These are phyloP conservation scores for Diplogasteroides magnus DNA, from an alignment of 1,140 invertebrate genomes.

Conservation along the genomic window DNA sequence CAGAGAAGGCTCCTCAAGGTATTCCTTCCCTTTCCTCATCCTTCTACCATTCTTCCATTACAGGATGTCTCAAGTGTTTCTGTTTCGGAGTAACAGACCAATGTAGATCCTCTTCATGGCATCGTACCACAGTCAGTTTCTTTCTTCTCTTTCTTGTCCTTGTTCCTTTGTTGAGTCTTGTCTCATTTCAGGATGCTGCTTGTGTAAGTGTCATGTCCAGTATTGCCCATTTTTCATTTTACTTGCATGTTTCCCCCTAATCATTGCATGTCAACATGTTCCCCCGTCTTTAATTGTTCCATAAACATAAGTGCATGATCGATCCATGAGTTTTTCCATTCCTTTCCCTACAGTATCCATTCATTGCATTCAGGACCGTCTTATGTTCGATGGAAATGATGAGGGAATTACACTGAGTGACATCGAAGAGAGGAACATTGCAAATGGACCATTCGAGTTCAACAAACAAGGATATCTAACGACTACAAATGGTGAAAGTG, in stretches of 20 bases:
- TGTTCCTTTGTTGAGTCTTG: constrained; percentile 12
- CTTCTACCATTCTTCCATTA: neutral
- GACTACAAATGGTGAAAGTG: constrained; percentile 28
- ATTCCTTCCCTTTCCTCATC: neutral
- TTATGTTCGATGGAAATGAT: constrained; percentile 44
- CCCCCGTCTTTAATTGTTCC: neutral
- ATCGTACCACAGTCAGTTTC: constrained; percentile 58
- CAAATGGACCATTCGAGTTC: constrained; percentile 38
- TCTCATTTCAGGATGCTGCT: constrained; percentile 36
- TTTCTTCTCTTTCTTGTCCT: constrained; percentile 6
- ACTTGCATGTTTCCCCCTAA: constrained; percentile 3
- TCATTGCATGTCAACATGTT: neutral
- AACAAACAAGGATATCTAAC: constrained; percentile 42
- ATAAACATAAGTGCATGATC: neutral
- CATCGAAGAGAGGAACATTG: constrained; percentile 31
- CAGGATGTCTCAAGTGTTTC: constrained; percentile 79
- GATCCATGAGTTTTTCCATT: no score
- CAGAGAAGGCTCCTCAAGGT: constrained; percentile 66
- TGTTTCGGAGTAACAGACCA: constrained; percentile 74
- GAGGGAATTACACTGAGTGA: constrained; percentile 51
- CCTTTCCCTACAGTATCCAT: no score
- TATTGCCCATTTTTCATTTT: constrained; percentile 29
- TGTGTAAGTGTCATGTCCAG: constrained; percentile 35
- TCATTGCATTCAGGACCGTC: constrained; percentile 49
- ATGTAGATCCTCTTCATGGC: constrained; percentile 63